Percentiles rank a stretch among this genome's conserved stretches.
Evolutionary conservation across 2,888 invertebrate genomes (phyloP).

Genomic region (Eremobia ochroleuca): DNA sequence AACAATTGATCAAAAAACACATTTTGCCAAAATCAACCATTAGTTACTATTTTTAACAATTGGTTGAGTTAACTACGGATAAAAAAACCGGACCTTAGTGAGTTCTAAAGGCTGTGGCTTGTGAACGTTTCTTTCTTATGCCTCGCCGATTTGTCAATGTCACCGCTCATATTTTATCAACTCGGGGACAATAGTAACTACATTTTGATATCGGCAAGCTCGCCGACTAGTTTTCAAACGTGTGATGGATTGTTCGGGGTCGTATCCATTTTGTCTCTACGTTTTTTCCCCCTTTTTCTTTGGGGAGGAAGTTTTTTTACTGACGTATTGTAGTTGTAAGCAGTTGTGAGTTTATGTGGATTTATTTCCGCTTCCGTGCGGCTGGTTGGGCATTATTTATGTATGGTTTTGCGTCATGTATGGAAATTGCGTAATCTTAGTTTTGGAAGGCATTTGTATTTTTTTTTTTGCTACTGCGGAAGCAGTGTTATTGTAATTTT

Average conservation of each 20-base stretch:
- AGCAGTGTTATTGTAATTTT: not conserved
- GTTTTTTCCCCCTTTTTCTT: constrained; percentile 63
- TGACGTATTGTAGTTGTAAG: constrained; percentile 72
- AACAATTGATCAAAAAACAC: too few relatives aligned
- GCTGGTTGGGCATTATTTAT: constrained; percentile 51
- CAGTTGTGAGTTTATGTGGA: constrained; percentile 67
- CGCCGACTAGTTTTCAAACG: constrained; percentile 82
- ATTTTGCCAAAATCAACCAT: too few relatives aligned
- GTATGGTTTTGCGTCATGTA: constrained; percentile 45
- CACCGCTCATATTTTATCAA: constrained; percentile 89
- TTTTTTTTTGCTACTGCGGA: not conserved
- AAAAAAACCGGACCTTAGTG: too few relatives aligned
- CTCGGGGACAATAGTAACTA: constrained; percentile 88
- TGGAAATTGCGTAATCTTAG: constrained; percentile 42
- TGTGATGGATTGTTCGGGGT: constrained; percentile 85
- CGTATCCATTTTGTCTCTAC: constrained; percentile 77
- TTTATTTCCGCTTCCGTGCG: constrained; percentile 67
- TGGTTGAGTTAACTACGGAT: too few relatives aligned
- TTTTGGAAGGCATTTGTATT: constrained; percentile 19
- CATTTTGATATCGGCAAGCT: constrained; percentile 86
- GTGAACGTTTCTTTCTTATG: constrained; percentile 63
- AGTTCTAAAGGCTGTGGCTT: constrained; percentile 58
- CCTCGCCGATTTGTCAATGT: constrained; percentile 86
- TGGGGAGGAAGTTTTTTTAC: constrained; percentile 68
- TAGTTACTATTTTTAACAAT: too few relatives aligned